Evolutionary conservation across 2,888 invertebrate genomes (phyloP).

Genomic region (Pachymerium ferrugineum): DNA sequence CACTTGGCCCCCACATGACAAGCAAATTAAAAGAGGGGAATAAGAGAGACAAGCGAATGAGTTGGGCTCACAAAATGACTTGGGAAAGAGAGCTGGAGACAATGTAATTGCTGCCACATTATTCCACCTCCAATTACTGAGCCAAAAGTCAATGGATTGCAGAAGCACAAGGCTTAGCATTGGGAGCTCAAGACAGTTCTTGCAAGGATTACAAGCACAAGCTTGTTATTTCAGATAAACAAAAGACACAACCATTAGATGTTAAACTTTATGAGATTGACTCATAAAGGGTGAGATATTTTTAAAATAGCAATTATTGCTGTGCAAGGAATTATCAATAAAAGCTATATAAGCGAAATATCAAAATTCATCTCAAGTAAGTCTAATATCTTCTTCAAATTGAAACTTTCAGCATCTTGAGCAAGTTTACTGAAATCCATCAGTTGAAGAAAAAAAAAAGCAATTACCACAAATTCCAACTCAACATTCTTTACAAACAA

Average conservation of each 20-base stretch:
- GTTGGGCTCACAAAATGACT: constrained; percentile 27
- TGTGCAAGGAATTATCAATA: background rate
- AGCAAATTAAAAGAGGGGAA: constrained; percentile 20
- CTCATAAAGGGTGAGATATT: background rate
- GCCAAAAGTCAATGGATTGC: constrained; percentile 25
- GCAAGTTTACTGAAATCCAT: background rate
- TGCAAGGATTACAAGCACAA: constrained; percentile 22
- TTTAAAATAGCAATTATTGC: background rate
- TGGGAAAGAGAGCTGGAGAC: background rate
- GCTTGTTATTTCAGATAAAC: constrained; percentile 19
- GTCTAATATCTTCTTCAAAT: background rate
- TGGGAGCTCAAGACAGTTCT: constrained; percentile 6
- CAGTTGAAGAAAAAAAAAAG: background rate
- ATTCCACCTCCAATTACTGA: constrained; percentile 27
- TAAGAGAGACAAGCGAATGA: background rate
- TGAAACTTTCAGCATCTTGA: background rate
- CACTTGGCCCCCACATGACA: constrained; percentile 22
- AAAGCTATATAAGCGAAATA: background rate
- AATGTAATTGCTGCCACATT: constrained; percentile 25
- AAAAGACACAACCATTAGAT: background rate
- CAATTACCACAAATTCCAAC: constrained; percentile 27
- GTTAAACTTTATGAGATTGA: background rate
- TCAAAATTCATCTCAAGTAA: background rate
- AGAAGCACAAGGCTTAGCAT: constrained; percentile 15
- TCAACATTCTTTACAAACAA: constrained; percentile 24